phyloP scores from a whole-genome alignment of 2,888 invertebrate species.

The Andrena bucephala region DNA sequence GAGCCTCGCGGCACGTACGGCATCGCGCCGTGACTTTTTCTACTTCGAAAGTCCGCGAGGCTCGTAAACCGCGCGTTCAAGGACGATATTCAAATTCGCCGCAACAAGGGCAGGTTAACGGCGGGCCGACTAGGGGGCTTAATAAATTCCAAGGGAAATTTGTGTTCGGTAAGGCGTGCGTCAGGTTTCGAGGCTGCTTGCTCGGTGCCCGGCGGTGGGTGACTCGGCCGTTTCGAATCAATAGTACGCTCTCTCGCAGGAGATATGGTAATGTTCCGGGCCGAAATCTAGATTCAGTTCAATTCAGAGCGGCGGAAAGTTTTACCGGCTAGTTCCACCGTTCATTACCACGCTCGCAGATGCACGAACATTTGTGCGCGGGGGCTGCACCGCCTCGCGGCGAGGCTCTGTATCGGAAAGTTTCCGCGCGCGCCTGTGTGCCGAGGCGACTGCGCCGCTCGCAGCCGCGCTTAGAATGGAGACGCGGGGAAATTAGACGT shows the following conservation, averaged over 20 bases:
- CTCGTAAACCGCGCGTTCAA: conserved; percentile 21
- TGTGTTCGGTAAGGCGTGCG: conserved; percentile 13
- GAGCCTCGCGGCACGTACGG: too few species aligned
- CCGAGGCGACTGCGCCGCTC: not conserved
- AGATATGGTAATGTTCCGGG: conserved; percentile 62
- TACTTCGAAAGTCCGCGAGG: not conserved
- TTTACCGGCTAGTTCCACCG: conserved; percentile 56
- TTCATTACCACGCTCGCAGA: conserved; percentile 64
- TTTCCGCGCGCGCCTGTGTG: conserved; percentile 25
- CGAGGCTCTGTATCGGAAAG: conserved; percentile 52
- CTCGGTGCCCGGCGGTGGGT: not conserved
- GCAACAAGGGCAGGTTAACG: conserved; percentile 33
- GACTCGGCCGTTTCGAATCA: conserved; percentile 56
- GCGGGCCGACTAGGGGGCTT: conserved; percentile 23
- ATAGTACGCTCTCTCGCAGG: conserved; percentile 55
- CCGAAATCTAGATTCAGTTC: conserved; percentile 64
- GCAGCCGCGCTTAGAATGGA: not conserved
- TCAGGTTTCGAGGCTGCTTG: conserved; percentile 10
- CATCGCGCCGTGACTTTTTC: not conserved
- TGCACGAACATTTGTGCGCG: conserved; percentile 60
- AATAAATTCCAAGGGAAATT: conserved; percentile 37
- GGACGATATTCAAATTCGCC: conserved; percentile 46
- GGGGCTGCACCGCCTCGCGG: not conserved
- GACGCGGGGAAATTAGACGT: conserved; percentile 7
- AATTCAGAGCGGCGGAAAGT: conserved; percentile 64